Evolutionary conservation across 2,113 vertebrate species (phyloP).

Genomic region (Ibidorhyncha struthersii): DNA sequence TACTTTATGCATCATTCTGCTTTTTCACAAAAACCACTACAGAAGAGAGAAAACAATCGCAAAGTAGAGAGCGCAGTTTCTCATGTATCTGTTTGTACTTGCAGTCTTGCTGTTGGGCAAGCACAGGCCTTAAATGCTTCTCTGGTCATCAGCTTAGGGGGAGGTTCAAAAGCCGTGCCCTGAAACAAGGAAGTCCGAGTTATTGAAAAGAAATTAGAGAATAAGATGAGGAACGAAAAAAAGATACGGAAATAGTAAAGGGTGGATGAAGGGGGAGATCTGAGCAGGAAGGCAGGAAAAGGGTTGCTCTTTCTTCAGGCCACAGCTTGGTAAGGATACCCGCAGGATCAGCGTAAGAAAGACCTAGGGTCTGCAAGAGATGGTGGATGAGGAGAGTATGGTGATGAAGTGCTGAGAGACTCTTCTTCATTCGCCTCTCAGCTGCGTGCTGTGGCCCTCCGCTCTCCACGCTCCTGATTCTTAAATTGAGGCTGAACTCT

Average conservation of each 20-base stretch:
- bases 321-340: background rate
- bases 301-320: background rate
- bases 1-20: background rate
- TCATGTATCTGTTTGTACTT: background rate
- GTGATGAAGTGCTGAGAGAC: background rate
- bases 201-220: background rate
- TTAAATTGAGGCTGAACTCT: background rate
- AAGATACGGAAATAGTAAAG: background rate
- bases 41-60: background rate
- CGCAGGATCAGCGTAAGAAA: rapidly evolving
- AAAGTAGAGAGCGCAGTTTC: background rate
- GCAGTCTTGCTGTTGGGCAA: background rate
- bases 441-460: background rate
- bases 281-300: background rate
- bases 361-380: background rate
- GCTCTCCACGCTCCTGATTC: background rate
- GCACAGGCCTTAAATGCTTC: background rate
- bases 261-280: background rate
- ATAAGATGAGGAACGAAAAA: background rate
- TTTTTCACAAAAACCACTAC: background rate
- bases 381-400: background rate
- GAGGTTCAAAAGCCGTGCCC: background rate
- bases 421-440: background rate
- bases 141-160: background rate
- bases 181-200: background rate